Base-by-base conservation (phyloP, 1,140 invertebrate genomes). In the Penaeus vannamei region DNA sequence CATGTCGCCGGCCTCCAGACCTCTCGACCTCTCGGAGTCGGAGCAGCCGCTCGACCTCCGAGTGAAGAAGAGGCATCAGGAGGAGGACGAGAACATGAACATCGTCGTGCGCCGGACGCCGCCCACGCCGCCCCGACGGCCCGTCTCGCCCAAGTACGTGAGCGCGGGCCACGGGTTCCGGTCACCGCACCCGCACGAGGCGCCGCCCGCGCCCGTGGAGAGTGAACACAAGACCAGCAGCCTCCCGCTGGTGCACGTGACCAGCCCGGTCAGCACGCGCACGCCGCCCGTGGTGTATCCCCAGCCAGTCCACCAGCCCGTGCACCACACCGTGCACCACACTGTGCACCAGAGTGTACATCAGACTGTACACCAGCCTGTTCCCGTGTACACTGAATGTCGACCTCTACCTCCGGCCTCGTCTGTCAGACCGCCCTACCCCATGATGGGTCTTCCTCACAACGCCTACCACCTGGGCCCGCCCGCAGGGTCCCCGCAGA, bases 1-100 rank as follows among this genome's bases (percentile, higher is more conserved):
- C 32, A 91, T 91, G 91, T 91, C 91, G 29, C 91, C 91, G 3
- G 91, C 91, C 26, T 88, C 89, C 10, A 32, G 87, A 20, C 91
- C 91, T 26, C 80, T 91, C 36, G 91, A 91, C 66, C 85, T 91
- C 46, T 90, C 88, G 36, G 89, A 90, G 77, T 76, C 60, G 20
- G 89, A 90, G 10, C 84, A 90, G 46, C 91, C 91, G 5, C 84
- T 91, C 23, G 91, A 91, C 81, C 83, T 91, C 19, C 81, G 86
- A 5, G 76, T 91, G 46, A 91, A 91, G 87, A 91, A 91, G 62
- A 84, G 84, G 5, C 86, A 61, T 26, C 85, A 42, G 1, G 86
- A 85, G 2, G 83, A 91, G 60, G 91, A 91, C 69, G 86, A 90
- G 22, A 88, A 89, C 32, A 90, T 85, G 89, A 90, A 89, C 29